Percentiles rank a stretch among this genome's conserved stretches.
Conservation (phyloP, 2,888 invertebrate genomes). For the Drosophila formosana region DNA sequence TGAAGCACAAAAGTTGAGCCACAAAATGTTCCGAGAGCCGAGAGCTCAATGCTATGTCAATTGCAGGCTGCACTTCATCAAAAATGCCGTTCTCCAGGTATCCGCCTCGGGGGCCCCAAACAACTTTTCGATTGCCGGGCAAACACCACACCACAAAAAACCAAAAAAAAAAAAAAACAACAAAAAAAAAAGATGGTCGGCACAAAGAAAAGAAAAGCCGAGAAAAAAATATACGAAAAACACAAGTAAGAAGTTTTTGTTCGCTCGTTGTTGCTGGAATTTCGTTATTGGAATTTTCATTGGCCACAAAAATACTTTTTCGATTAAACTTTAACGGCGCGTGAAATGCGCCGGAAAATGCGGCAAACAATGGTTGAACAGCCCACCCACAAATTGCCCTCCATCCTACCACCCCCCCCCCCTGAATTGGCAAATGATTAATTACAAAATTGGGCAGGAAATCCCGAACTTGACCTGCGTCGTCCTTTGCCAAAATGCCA, state of each 20-base stretch:
- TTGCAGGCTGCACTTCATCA: constrained; percentile 57
- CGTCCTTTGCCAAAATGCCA: constrained; percentile 45
- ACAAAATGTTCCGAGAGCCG: constrained; percentile 6
- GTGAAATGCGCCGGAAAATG: constrained; percentile 61
- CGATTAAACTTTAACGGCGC: constrained; percentile 79
- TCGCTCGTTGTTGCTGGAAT: constrained; percentile 45
- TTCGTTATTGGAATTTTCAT: constrained; percentile 77
- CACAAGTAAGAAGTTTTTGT: constrained; percentile 50
- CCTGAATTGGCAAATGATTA: constrained; percentile 69
- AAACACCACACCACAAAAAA: background rate
- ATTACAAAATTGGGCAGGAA: constrained; percentile 58
- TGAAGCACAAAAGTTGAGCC: constrained; percentile 50
- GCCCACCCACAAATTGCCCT: background rate
- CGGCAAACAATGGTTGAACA: constrained; percentile 15
- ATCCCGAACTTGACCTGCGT: constrained; percentile 40
- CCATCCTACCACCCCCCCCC: no score
- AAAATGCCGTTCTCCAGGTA: background rate
- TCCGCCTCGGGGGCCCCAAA: background rate
- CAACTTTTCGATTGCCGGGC: constrained; percentile 18
- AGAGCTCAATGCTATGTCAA: constrained; percentile 40
- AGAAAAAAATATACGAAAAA: constrained; percentile 18
- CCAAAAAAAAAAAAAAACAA: constrained; percentile 46
- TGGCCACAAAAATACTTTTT: constrained; percentile 78
- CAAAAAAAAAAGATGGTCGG: background rate
- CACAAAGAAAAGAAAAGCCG: constrained; percentile 32